phyloP scores from a whole-genome alignment of 2,113 vertebrate genomes.

The Neopipo cinnamomea region DNA sequence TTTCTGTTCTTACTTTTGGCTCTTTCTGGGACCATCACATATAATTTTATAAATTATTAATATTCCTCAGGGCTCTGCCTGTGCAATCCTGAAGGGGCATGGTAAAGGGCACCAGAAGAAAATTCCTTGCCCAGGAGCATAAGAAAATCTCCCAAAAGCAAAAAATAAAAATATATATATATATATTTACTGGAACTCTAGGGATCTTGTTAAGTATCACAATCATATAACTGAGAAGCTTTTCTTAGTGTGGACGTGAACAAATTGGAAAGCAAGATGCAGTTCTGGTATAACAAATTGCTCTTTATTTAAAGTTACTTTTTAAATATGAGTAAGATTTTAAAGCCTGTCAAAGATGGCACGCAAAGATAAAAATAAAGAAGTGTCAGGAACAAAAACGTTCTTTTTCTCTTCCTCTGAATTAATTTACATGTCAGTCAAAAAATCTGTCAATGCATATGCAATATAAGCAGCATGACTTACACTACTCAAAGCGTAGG shows the following conservation, averaged over 20 bases:
- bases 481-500: conserved; percentile 69
- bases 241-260: conserved; percentile 40
- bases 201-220: background rate
- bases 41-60: background rate
- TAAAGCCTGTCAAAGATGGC: conserved; percentile 75
- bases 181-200: background rate
- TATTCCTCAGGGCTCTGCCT: background rate
- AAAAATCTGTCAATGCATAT: conserved; percentile 74
- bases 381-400: conserved; percentile 73
- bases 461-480: conserved; percentile 70
- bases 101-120: background rate
- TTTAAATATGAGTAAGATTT: conserved; percentile 68
- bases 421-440: conserved; percentile 78
- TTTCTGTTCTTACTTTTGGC: background rate
- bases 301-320: conserved; percentile 75
- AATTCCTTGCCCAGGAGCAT: background rate
- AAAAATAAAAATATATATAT: background rate
- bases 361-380: conserved; percentile 77
- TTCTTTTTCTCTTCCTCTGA: conserved; percentile 74
- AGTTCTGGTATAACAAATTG: conserved; percentile 72
- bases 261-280: conserved; percentile 48
- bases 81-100: background rate
- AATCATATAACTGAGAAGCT: background rate
- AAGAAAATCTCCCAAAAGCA: background rate
- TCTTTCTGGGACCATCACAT: background rate